A percentile compares a stretch with the other conserved stretches of the same genome.
These are phyloP conservation scores for Lanistes nyassanus DNA, from an alignment of 1,140 invertebrate genomes.

Conservation along the genomic window DNA sequence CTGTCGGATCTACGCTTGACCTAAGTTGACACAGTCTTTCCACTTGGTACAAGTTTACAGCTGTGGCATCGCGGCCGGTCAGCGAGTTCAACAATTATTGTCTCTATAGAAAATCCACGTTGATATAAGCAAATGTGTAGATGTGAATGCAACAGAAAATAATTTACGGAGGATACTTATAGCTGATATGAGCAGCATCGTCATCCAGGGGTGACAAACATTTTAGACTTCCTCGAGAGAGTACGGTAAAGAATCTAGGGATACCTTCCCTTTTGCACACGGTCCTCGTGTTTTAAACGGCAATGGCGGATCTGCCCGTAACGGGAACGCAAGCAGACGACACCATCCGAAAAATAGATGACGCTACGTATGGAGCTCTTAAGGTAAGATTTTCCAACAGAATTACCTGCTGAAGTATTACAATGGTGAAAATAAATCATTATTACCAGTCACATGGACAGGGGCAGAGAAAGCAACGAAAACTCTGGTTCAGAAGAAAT, in stretches of 20 bases:
- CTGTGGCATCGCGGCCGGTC: neutral
- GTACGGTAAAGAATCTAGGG: neutral
- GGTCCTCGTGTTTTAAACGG: neutral
- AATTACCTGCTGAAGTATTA: neutral
- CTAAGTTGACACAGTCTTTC: no score
- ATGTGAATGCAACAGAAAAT: neutral
- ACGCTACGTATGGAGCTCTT: neutral
- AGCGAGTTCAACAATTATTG: neutral
- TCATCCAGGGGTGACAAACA: neutral
- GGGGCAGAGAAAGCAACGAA: neutral
- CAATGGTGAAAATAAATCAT: neutral
- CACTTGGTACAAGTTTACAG: no score
- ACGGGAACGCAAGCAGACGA: conserved; percentile 4
- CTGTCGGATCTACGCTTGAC: no score
- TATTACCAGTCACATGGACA: neutral
- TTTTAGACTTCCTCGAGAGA: neutral
- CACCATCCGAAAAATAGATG: neutral
- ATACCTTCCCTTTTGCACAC: conserved; percentile 1
- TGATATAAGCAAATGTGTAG: neutral
- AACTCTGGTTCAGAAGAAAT: neutral
- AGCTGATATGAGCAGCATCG: neutral
- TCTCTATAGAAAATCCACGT: neutral
- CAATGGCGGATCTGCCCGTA: conserved; percentile 7
- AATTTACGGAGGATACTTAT: neutral
- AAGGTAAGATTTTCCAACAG: neutral